Evolutionary conservation across 2,113 vertebrate species (phyloP), one percentile per base, ranked within the genome.

Genomic region (Petrocephalus microphthalmus): DNA sequence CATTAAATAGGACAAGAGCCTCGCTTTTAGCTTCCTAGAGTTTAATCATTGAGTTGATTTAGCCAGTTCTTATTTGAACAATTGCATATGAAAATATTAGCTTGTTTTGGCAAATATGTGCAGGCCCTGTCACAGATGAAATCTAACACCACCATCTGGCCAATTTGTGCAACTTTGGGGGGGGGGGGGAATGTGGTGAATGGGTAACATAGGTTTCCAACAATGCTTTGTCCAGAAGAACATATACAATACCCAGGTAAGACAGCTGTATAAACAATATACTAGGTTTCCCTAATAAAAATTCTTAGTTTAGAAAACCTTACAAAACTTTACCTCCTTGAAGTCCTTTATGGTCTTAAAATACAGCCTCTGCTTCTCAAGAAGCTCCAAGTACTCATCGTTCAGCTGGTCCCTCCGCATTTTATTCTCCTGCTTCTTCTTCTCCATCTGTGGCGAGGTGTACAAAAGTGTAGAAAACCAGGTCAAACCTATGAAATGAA

Each of bases 291-390:
- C 33, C 20, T 22, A 45, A 47, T 7, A 20, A 83, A 83, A 85
- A 64, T 17, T 13, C 2, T 42, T 45, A 2, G 17, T 60, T 42
- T 11, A 49, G 22, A 78, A 33, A 53, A 0, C n/a, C 25, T 49
- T 22, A 42, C 8, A 10, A 82, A 47, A 42, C 78, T 94, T 95
- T 82, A 99, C 98, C 98, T 99, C 98, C 93, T 99, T 99, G 91
- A 99, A 99, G 92, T 99, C 98, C 93, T 99, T 99, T 87, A 99
- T 97, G 0, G 98, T 99, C 94, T 99, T 99, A 91, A 99, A 99
- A 92, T 99, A 99, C 2, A 99, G 96, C 84, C 98, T 95, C 92
- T 99, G 98, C 92, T 98, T 98, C 90, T 99, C 98, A 37, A 99
- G 95, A 89, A 99, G 94, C 90, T 99, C 98, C 87, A 99, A 94